Evolutionary conservation across 2,113 vertebrate species (phyloP), one percentile per base, ranked within the genome.

Genomic region (Polypterus bichir): DNA sequence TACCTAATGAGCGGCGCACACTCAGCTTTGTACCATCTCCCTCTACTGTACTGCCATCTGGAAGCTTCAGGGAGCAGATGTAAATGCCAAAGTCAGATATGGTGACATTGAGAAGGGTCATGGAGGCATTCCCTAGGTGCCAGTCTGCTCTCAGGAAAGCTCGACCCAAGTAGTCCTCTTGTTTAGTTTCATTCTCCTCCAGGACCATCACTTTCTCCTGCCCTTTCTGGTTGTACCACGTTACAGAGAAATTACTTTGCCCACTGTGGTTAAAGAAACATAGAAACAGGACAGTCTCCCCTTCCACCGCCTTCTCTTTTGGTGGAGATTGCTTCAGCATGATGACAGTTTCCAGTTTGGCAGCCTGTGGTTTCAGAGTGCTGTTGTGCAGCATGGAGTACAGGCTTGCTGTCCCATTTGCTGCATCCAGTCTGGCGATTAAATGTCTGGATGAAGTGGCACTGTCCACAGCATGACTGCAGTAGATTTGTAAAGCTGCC

Each of bases 1-100:
- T 77, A 82, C 80, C 77, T n/a, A 71, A 63, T 60, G 69, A 64
- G n/a, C 70, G 73, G 44, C 65, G 76, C 66, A 82, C 76, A 63
- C 76, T 77, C 68, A 82, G 81, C 62, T 79, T 79, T 64, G 79
- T 83, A 49, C 81, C 81, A 3, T 63, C 63, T 46, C 81, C 80
- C 6, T 64, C 75, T 59, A 74, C 65, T 58, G 61, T 47, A 4
- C 63, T 73, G 48, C 76, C 71, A 0, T 66, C 59, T 0, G 61
- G 66, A 67, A 76, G 61, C 1, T 57, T 66, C 52, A 79, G 59
- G 10, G 71, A 57, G 65, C 80, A 80, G 64, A 79, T 73, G 64
- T 81, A 85, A 69, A 75, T 62, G 8, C 80, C 78, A 0, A 74
- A 68, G 66, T 85, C 81, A 51, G 65, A 61, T n/a, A 44, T 47